phyloP scores from a whole-genome alignment of 2,113 vertebrate genomes.

The Cebidichthys violaceus region DNA sequence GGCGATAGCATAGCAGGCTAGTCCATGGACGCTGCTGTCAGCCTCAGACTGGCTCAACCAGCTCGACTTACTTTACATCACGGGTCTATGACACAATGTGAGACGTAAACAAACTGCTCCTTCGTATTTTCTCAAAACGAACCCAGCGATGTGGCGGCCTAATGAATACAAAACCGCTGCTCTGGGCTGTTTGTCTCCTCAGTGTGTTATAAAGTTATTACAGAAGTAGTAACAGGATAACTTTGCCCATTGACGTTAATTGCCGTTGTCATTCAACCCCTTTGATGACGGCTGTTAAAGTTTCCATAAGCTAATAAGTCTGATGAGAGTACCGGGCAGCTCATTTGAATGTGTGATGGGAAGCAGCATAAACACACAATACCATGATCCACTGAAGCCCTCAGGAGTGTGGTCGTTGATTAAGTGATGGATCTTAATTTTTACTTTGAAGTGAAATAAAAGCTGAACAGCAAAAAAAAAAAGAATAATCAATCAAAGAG shows the following conservation, averaged over 20 bases:
- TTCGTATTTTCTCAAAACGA: neutral
- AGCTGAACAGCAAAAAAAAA: neutral
- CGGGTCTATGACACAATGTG: neutral
- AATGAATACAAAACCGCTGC: neutral
- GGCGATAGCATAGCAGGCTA: neutral
- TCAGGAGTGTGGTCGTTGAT: neutral
- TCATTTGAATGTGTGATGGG: neutral
- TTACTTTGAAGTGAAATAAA: neutral
- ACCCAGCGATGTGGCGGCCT: rapidly evolving
- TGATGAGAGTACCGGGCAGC: neutral
- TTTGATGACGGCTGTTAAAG: neutral
- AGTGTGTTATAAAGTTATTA: rapidly evolving
- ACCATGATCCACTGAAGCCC: neutral
- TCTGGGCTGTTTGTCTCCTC: too few species aligned
- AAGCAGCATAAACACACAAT: neutral
- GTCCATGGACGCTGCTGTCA: neutral
- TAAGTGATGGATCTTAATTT: neutral
- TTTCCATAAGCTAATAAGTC: neutral
- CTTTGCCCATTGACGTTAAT: neutral
- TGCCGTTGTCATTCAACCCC: neutral
- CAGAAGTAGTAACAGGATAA: neutral
- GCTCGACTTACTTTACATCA: conserved; percentile 32
- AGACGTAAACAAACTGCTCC: neutral
- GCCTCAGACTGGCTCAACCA: conserved; percentile 62
- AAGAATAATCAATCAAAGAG: too few species aligned